Percentiles rank a stretch among this genome's conserved stretches.
These are phyloP conservation scores for Tetramorium parvispinum DNA, from an alignment of 1,140 invertebrate genomes.

Conservation along the genomic window DNA sequence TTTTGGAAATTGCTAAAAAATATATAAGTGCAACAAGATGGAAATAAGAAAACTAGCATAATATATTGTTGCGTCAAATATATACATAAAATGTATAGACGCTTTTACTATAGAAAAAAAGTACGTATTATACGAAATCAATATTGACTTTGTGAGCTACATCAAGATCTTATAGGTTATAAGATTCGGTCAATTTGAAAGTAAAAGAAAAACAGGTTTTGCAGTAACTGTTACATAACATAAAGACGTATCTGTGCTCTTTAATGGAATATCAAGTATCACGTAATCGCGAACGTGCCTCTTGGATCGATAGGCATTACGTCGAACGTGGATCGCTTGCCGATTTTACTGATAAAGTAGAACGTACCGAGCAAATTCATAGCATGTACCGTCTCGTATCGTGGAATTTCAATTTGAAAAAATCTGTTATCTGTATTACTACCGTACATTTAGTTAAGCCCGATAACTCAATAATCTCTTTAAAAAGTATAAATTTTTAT, in stretches of 20 bases:
- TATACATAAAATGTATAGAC: not conserved
- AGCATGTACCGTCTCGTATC: constrained; percentile 29
- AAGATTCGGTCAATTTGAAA: not conserved
- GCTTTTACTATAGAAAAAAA: not conserved
- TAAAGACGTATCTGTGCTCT: constrained; percentile 16
- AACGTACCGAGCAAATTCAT: constrained; percentile 48
- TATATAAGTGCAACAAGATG: not conserved
- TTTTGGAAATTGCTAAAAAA: not conserved
- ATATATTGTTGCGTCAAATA: not conserved
- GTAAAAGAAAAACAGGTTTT: constrained; percentile 1
- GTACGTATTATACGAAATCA: not conserved
- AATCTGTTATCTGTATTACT: constrained; percentile 35
- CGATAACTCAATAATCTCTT: not conserved
- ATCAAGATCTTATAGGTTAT: not conserved
- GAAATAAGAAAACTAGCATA: too few species aligned
- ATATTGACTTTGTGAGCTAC: not conserved
- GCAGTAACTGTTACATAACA: constrained; percentile 4
- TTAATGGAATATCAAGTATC: constrained; percentile 56
- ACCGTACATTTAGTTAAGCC: constrained; percentile 12
- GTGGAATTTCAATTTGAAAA: constrained; percentile 49
- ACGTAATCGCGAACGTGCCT: constrained; percentile 45
- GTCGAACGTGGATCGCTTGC: constrained; percentile 51
- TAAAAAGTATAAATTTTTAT: not conserved
- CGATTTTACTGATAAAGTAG: constrained; percentile 44
- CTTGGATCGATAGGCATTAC: constrained; percentile 48